Evolutionary conservation across 2,797 vertebrate species (phyloP).

Genomic region (Nasua narica): DNA sequence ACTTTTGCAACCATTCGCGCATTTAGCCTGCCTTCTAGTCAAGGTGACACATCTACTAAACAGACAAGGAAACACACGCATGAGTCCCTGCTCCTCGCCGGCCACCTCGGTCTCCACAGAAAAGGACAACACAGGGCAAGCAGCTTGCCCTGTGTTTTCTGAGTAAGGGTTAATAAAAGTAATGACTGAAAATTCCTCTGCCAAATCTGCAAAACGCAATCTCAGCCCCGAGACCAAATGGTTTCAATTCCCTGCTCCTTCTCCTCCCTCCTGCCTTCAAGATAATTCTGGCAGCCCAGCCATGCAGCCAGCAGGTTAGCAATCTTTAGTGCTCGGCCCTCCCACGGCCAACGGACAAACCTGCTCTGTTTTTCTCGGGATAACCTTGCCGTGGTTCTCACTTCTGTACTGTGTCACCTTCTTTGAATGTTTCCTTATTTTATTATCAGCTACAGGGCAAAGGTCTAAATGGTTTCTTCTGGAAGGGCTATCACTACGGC

Average conservation of each 20-base stretch:
- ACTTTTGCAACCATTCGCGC: background rate
- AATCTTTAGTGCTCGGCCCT: background rate
- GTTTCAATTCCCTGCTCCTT: constrained; percentile 37
- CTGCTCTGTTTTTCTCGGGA: background rate
- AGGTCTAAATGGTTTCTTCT: background rate
- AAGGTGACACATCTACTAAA: background rate
- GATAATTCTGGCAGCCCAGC: background rate
- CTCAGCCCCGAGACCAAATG: constrained; percentile 40
- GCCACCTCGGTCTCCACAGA: background rate
- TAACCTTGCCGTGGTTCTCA: background rate
- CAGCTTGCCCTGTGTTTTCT: background rate
- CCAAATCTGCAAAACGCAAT: background rate
- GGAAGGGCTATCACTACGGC: accelerated
- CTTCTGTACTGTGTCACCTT: constrained; percentile 38
- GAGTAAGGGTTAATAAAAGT: constrained; percentile 39
- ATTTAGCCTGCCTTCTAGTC: accelerated
- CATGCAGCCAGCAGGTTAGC: background rate
- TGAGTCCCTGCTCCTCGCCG: background rate
- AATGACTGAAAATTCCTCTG: background rate
- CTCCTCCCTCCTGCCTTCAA: background rate
- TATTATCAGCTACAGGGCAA: background rate
- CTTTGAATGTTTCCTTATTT: background rate
- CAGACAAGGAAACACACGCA: background rate
- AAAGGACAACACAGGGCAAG: accelerated
- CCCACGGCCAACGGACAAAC: background rate